A percentile compares a stretch with the other conserved stretches of the same genome.
Conservation (phyloP, 2,797 vertebrate species). For the Tangara arthus region DNA sequence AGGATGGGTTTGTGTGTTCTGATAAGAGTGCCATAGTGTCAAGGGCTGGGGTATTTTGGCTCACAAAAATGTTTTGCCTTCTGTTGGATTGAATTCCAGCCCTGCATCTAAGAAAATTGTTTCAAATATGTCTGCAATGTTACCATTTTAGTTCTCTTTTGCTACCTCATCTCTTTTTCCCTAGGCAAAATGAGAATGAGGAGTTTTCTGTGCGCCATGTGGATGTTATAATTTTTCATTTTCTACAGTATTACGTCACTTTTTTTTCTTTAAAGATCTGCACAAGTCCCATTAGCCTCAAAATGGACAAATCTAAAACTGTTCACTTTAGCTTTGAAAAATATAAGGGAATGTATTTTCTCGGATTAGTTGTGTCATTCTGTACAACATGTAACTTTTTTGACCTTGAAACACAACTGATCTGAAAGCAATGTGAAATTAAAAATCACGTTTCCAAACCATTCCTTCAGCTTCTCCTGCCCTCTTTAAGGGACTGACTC, state of each 20-base stretch:
- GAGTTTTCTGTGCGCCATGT: not conserved
- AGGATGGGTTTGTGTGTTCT: not conserved
- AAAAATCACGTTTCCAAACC: not conserved
- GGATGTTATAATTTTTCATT: not conserved
- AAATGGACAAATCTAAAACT: not conserved
- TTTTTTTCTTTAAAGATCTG: not conserved
- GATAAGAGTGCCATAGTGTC: not conserved
- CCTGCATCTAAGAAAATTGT: not conserved
- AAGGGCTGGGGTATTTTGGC: not conserved
- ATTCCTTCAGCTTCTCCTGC: not conserved
- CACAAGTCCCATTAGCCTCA: not conserved
- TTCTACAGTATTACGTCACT: not conserved
- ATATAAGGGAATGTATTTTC: not conserved
- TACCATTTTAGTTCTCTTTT: not conserved
- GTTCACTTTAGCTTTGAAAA: not conserved
- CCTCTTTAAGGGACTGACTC: not conserved
- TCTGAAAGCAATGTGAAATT: not conserved
- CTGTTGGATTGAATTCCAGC: not conserved
- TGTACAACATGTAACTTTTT: not conserved
- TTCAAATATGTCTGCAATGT: not conserved
- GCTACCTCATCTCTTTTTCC: not conserved
- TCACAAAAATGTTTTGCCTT: not conserved
- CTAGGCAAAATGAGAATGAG: not conserved
- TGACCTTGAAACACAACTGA: not conserved
- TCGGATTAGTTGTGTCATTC: not conserved